Conservation (phyloP, 2,113 vertebrate genomes). For the Bos taurus region DNA sequence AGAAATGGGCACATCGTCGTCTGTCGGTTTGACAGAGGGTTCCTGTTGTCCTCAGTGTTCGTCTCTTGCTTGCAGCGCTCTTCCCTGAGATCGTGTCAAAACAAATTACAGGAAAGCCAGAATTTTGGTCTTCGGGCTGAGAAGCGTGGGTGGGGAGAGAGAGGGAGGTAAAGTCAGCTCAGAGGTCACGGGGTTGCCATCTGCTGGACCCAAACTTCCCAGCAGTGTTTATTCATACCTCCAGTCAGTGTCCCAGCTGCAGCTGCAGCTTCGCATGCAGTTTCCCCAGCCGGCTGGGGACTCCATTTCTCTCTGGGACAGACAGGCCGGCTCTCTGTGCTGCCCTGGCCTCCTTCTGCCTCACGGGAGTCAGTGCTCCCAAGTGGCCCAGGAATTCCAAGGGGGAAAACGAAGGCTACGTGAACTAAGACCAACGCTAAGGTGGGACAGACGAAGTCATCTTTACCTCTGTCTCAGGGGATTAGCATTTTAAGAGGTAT, state of each 20-base stretch:
- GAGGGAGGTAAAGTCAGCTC: not conserved
- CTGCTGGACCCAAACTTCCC: constrained; percentile 57
- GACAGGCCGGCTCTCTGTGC: not conserved
- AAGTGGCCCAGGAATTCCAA: not conserved
- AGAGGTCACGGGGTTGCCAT: not conserved
- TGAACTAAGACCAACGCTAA: not conserved
- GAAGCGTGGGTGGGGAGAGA: constrained; percentile 66
- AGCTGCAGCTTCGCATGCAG: not conserved
- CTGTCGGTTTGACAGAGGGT: not conserved
- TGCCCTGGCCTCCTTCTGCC: not conserved
- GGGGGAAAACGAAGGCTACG: not conserved
- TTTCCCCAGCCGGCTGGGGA: not conserved
- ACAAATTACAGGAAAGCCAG: constrained; percentile 55
- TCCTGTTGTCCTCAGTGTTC: not conserved
- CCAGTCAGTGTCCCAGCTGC: not conserved
- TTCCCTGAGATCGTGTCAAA: not conserved
- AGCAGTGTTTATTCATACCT: constrained; percentile 50
- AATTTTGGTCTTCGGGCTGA: not conserved
- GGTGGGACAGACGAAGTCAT: not conserved
- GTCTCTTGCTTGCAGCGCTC: not conserved
- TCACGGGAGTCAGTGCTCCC: not conserved
- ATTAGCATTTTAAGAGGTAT: not conserved
- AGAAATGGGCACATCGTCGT: not conserved
- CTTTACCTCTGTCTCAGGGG: not conserved
- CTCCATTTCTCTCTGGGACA: not conserved